Conservation (phyloP, 2,113 vertebrate genomes). For the Neolamprologus variostigma region DNA sequence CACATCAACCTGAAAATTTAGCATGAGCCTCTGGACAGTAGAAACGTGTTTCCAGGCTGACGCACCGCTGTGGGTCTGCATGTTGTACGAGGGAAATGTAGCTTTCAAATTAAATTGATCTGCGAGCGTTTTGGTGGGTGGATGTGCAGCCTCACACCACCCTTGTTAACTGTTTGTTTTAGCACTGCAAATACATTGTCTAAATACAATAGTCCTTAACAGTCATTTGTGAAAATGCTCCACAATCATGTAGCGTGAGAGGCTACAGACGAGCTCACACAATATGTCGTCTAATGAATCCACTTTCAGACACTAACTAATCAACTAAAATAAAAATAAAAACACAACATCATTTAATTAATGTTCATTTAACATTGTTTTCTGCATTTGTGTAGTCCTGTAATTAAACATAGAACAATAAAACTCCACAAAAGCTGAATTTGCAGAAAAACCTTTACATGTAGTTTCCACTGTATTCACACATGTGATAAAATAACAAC, state of each 20-base stretch:
- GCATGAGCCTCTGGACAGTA: not conserved
- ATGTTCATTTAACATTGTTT: not conserved
- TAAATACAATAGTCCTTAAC: not conserved
- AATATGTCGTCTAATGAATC: not conserved
- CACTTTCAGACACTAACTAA: not conserved
- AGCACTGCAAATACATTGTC: not conserved
- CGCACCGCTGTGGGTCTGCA: rapidly evolving
- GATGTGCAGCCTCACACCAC: not conserved
- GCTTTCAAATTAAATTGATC: not conserved
- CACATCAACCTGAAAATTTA: not conserved
- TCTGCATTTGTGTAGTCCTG: rapidly evolving
- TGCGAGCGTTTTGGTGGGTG: not conserved
- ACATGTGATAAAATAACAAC: not conserved
- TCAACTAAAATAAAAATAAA: not conserved
- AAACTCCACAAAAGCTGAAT: not conserved
- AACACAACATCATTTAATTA: not conserved
- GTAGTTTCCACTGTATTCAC: not conserved
- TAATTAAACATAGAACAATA: not conserved
- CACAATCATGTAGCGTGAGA: not conserved
- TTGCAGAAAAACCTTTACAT: not conserved
- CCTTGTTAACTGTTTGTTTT: not conserved
- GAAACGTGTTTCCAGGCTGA: not conserved
- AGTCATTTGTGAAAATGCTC: not conserved
- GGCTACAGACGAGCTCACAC: not conserved
- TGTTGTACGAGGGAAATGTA: not conserved